phyloP scores from a whole-genome alignment of 2,113 vertebrate genomes.

The Pyxicephalus adspersus region DNA sequence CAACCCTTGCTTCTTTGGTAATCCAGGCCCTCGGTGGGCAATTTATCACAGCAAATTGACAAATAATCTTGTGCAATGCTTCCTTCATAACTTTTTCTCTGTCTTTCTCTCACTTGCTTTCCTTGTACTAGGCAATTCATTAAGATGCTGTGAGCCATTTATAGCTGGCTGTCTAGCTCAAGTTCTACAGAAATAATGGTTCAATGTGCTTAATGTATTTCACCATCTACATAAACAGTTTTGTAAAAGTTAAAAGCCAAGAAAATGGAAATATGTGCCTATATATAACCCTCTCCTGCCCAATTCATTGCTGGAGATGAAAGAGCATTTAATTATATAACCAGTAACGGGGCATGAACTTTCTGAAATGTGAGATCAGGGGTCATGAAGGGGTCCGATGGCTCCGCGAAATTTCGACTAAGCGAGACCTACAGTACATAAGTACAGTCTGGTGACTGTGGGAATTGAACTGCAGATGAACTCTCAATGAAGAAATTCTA shows the following conservation, averaged over 20 bases:
- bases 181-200: slow-evolving; percentile 16
- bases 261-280: neutral
- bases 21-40: neutral
- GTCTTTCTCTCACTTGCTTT: neutral
- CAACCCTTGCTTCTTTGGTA: slow-evolving; percentile 13
- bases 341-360: neutral
- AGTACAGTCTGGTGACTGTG: too few species aligned
- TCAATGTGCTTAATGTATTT: neutral
- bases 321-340: neutral
- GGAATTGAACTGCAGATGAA: too few species aligned
- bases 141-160: slow-evolving; percentile 29
- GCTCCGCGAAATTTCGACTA: too few species aligned
- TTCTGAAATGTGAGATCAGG: neutral
- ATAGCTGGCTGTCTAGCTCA: slow-evolving; percentile 9
- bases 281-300: neutral
- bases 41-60: slow-evolving; percentile 46
- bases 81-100: slow-evolving; percentile 22
- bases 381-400: too few species aligned
- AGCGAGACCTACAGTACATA: too few species aligned
- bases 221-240: slow-evolving; percentile 18
- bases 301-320: neutral
- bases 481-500: too few species aligned
- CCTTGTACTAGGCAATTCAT: slow-evolving; percentile 17
- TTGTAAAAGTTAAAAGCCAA: neutral
- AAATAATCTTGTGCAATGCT: slow-evolving; percentile 36